Base-by-base conservation (phyloP, 2,113 vertebrate species). In the Arvicanthis niloticus region DNA sequence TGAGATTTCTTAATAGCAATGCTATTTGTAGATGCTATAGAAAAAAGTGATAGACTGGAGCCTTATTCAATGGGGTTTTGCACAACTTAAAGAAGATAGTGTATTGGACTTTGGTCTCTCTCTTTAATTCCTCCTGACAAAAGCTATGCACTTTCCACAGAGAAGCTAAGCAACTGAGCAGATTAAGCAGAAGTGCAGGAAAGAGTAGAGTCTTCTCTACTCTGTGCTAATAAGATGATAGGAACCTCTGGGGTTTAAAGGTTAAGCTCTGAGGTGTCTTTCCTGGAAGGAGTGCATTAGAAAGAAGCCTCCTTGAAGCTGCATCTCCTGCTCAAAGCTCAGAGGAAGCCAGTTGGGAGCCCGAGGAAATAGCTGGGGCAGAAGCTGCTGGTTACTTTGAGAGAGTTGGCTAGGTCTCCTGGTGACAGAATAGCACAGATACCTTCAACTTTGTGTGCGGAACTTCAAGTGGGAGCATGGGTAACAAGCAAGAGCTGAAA, bases 131-230 rank as follows among this genome's bases (percentile, higher is more conserved):
- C 81, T 31, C 53, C 75, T 80, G 91, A 90, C 90, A 97, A 85
- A 97, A 92, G 29, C 13, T 76, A 88, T 92, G 67, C 62, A 6
- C 31, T n/a, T 96, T 96, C 89, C 31, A 96, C 94, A 80, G 45
- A 96, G 93, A 77, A 82, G 88, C 88, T 95, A 7, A 19, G 92
- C 94, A 88, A 91, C 95, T 81, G 89, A 96, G 90, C 72, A 95
- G 95, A 86, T 97, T 92, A 97, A 91, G 70, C 3, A 70, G 87
- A 92, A 93, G 84, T 80, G n/a, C 62, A 2, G 56, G 82, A 89
- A 93, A 91, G 78, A 88, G 40, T 62, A 19, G 67, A 93, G 73
- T 73, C 84, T 96, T 97, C 91, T 93, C 84, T 91, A 2, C 92
- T 80, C 77, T 89, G 53, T 93, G 62, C 77, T 97, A 88, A 62